Percentiles rank a stretch among this genome's conserved stretches.
These are phyloP conservation scores for Netelia melanura DNA, from an alignment of 2,888 invertebrate species.

Conservation along the genomic window DNA sequence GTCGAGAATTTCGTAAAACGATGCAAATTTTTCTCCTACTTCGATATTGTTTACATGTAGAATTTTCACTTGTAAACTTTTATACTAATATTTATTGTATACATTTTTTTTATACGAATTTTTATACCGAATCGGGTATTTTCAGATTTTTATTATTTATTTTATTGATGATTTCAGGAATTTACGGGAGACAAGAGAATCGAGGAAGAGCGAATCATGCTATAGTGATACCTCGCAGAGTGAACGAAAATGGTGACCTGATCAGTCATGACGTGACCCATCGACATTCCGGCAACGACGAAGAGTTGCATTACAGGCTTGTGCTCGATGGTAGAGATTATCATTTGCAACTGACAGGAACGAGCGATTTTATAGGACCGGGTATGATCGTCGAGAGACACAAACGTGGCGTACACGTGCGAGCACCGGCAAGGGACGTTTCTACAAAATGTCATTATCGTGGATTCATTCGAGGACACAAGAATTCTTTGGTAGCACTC, in stretches of 20 bases:
- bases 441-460: constrained; percentile 91
- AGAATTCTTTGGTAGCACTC: constrained; percentile 90
- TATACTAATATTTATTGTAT: not conserved
- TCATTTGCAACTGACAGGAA: constrained; percentile 82
- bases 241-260: constrained; percentile 86
- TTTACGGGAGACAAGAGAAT: constrained; percentile 85
- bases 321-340: constrained; percentile 83
- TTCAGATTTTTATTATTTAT: not conserved
- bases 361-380: constrained; percentile 81
- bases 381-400: constrained; percentile 91
- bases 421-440: constrained; percentile 80
- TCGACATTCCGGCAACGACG: constrained; percentile 85
- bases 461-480: constrained; percentile 90
- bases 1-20: constrained; percentile 27
- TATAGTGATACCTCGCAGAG: constrained; percentile 88
- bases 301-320: constrained; percentile 86
- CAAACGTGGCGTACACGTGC: constrained; percentile 80
- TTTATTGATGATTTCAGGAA: constrained; percentile 81
- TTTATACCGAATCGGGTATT: not conserved
- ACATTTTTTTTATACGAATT: not conserved
- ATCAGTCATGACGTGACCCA: constrained; percentile 87
- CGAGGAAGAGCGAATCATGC: constrained; percentile 85
- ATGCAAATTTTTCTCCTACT: not conserved
- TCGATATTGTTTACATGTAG: not conserved
- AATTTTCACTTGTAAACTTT: not conserved